These are phyloP conservation scores for Athetis lepigone DNA, from an alignment of 2,888 invertebrate species.

Conservation along the genomic window DNA sequence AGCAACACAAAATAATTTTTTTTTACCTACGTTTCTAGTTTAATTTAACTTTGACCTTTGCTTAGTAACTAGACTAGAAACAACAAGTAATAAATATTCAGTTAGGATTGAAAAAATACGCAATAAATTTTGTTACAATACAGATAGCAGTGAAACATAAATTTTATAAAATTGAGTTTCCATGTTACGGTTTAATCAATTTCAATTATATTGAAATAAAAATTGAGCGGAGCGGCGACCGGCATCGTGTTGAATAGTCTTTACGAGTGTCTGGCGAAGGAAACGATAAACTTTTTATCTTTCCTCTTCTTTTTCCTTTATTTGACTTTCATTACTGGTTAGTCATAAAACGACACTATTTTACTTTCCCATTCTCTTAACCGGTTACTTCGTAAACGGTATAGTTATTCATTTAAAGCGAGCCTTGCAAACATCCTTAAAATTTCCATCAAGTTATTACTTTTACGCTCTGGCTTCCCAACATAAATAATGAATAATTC, in stretches of 20 bases:
- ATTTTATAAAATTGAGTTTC: conserved; percentile 29
- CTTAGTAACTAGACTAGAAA: conserved; percentile 1
- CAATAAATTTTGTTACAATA: conserved; percentile 25
- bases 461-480: not conserved
- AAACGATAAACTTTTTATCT: conserved; percentile 48
- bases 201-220: conserved; percentile 52
- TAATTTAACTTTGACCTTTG: not conserved
- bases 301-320: conserved; percentile 31
- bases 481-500: conserved; percentile 12
- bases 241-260: conserved; percentile 28
- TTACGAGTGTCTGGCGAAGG: conserved; percentile 40
- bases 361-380: conserved; percentile 4
- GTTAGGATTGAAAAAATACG: conserved; percentile 8
- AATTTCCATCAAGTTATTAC: not conserved
- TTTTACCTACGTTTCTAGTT: not conserved
- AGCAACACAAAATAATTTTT: no score
- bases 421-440: not conserved
- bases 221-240: conserved; percentile 18
- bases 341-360: conserved; percentile 42
- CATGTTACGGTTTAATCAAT: conserved; percentile 37
- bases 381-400: conserved; percentile 11
- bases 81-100: conserved; percentile 3
- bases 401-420: conserved; percentile 10
- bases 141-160: conserved; percentile 1
- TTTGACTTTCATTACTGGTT: conserved; percentile 41